Percentiles rank a stretch among this genome's conserved stretches.
Evolutionary conservation across 1,140 invertebrate genomes (phyloP).

Genomic region (Drosophila quadrilineata): DNA sequence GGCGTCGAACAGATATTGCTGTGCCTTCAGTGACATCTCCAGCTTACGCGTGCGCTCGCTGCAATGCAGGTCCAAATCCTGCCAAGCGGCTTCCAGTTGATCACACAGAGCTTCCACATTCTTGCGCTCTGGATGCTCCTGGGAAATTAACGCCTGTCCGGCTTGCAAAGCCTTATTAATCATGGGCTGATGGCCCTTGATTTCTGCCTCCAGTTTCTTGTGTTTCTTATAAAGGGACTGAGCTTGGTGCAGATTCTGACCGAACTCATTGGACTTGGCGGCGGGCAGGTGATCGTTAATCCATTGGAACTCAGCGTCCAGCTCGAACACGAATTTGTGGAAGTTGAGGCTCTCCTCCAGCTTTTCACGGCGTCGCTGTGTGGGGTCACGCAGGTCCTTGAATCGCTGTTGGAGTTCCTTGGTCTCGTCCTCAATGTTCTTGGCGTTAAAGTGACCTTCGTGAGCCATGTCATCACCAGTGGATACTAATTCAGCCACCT

Average conservation of each 20-base stretch:
- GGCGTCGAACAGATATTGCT: slow-evolving; percentile 95
- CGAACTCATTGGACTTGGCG: slow-evolving; percentile 88
- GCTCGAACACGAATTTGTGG: slow-evolving; percentile 97
- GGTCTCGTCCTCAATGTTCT: slow-evolving; percentile 90
- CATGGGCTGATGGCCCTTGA: slow-evolving; percentile 90
- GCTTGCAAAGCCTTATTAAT: slow-evolving; percentile 90
- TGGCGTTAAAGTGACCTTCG: slow-evolving; percentile 96
- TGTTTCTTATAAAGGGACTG: slow-evolving; percentile 97
- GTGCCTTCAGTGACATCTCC: slow-evolving; percentile 92
- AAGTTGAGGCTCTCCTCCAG: slow-evolving; percentile 91
- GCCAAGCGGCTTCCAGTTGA: slow-evolving; percentile 86
- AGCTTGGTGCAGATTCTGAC: slow-evolving; percentile 94
- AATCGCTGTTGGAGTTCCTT: slow-evolving; percentile 87
- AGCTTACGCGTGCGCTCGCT: slow-evolving; percentile 88
- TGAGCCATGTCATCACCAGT: slow-evolving; percentile 94
- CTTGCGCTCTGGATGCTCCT: slow-evolving; percentile 88
- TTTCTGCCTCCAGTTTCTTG: slow-evolving; percentile 93
- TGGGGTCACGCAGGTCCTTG: slow-evolving; percentile 85
- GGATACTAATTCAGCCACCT: slow-evolving; percentile 88
- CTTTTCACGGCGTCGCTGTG: slow-evolving; percentile 86
- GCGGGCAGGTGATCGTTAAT: slow-evolving; percentile 93
- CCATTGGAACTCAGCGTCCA: slow-evolving; percentile 97
- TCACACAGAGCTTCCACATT: slow-evolving; percentile 87
- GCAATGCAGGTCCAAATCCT: slow-evolving; percentile 86
- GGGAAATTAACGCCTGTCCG: slow-evolving; percentile 87